Conservation (phyloP, 2,888 invertebrate genomes). For the Bombylius discolor region DNA sequence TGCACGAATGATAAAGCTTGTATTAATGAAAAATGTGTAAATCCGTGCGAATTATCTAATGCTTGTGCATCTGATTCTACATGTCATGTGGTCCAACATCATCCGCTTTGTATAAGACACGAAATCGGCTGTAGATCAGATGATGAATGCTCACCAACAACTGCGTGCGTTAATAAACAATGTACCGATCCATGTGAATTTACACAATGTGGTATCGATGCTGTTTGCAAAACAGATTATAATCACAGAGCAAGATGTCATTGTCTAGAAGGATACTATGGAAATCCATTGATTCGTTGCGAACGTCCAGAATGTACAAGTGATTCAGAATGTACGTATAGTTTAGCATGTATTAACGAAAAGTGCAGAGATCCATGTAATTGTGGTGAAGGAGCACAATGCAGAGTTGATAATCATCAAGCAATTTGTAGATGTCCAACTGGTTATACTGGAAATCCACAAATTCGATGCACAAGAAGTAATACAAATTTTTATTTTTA, state of each 20-base stretch:
- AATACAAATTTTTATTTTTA: constrained; percentile 12
- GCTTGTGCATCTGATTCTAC: constrained; percentile 67
- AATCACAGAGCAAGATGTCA: constrained; percentile 69
- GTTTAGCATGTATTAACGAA: constrained; percentile 64
- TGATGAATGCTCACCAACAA: constrained; percentile 66
- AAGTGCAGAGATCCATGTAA: constrained; percentile 74
- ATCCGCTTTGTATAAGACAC: constrained; percentile 69
- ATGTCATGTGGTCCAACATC: constrained; percentile 63
- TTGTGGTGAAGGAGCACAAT: constrained; percentile 65
- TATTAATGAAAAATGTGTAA: constrained; percentile 56
- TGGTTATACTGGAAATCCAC: constrained; percentile 67
- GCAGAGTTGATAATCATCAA: constrained; percentile 61
- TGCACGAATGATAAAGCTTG: constrained; percentile 76
- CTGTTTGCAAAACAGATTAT: constrained; percentile 60
- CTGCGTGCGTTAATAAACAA: constrained; percentile 69
- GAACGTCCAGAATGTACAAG: constrained; percentile 61
- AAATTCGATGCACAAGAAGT: constrained; percentile 51
- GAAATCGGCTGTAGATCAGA: constrained; percentile 77
- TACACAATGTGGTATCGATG: constrained; percentile 67
- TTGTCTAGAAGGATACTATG: constrained; percentile 60
- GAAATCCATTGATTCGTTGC: constrained; percentile 68
- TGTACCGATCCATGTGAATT: constrained; percentile 68
- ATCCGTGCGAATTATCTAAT: constrained; percentile 56
- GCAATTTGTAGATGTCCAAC: constrained; percentile 71
- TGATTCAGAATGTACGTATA: constrained; percentile 65